phyloP scores from a whole-genome alignment of 2,888 invertebrate species.

The Folsomia manolachei region DNA sequence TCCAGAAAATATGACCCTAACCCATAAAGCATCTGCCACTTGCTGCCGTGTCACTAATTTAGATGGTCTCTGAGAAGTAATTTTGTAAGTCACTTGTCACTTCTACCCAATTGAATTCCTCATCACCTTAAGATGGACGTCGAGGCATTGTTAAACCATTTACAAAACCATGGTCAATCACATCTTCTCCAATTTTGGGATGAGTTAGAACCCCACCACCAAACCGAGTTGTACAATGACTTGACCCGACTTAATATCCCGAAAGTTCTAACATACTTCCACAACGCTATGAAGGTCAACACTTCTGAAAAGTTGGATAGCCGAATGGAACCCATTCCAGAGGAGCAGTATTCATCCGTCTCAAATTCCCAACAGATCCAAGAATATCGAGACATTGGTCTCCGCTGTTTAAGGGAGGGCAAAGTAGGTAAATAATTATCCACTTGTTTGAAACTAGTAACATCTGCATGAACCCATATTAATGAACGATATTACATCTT shows the following conservation, averaged over 20 bases:
- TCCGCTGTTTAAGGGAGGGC: conserved; percentile 63
- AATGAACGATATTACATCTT: no score
- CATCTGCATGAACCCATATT: no score
- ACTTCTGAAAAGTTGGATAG: conserved; percentile 71
- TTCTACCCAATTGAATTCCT: no score
- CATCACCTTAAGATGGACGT: conserved; percentile 54
- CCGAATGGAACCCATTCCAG: conserved; percentile 77
- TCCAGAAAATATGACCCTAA: no score
- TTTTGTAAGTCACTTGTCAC: no score
- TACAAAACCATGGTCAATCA: conserved; percentile 68
- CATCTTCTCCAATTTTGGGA: conserved; percentile 80
- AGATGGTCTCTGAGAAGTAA: no score
- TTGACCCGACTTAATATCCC: conserved; percentile 66
- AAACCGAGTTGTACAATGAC: conserved; percentile 62
- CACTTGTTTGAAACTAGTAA: no score
- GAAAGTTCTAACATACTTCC: conserved; percentile 68
- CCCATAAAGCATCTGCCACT: no score
- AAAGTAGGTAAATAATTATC: no score
- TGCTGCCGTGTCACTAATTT: no score
- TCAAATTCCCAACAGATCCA: conserved; percentile 65
- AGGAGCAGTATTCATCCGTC: conserved; percentile 73
- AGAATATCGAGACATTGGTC: conserved; percentile 62
- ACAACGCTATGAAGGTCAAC: conserved; percentile 57
- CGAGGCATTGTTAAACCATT: conserved; percentile 58
- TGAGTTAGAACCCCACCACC: conserved; percentile 65